These are phyloP conservation scores for Cenopis cana DNA, from an alignment of 2,888 invertebrate genomes.

Conservation along the genomic window DNA sequence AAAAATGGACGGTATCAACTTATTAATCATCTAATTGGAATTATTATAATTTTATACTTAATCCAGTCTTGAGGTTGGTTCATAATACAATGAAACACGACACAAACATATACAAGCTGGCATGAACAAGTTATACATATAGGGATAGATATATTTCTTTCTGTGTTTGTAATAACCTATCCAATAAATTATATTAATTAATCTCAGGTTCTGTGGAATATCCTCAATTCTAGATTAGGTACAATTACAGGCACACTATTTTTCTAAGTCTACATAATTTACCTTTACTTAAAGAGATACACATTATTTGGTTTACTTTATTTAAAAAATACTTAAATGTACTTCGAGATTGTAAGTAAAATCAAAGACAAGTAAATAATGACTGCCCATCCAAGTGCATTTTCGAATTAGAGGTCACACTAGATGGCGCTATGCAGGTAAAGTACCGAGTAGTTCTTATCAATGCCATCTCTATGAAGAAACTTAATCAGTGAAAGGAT, in stretches of 20 bases:
- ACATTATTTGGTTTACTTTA: not conserved
- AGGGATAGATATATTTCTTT: no score
- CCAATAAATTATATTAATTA: no score
- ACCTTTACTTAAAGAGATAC: not conserved
- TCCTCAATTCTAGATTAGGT: slow-evolving; percentile 7
- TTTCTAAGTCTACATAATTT: not conserved
- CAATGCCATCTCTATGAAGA: not conserved
- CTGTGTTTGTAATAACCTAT: no score
- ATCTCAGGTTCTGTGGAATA: not conserved
- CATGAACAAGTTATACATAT: no score
- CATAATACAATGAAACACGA: not conserved
- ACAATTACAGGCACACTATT: slow-evolving; percentile 18
- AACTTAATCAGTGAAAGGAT: no score
- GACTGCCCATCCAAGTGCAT: not conserved
- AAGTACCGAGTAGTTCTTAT: not conserved
- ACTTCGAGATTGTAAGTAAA: not conserved
- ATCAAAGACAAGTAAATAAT: not conserved
- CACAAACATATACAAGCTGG: no score
- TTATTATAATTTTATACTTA: no score
- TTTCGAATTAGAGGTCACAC: not conserved
- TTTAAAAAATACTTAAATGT: not conserved
- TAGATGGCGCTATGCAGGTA: not conserved
- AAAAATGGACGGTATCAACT: slow-evolving; percentile 18
- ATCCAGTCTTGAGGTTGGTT: not conserved
- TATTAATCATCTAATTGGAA: not conserved